These are phyloP conservation scores for Drosophila picticornis DNA, from an alignment of 2,888 invertebrate species.

Conservation along the genomic window DNA sequence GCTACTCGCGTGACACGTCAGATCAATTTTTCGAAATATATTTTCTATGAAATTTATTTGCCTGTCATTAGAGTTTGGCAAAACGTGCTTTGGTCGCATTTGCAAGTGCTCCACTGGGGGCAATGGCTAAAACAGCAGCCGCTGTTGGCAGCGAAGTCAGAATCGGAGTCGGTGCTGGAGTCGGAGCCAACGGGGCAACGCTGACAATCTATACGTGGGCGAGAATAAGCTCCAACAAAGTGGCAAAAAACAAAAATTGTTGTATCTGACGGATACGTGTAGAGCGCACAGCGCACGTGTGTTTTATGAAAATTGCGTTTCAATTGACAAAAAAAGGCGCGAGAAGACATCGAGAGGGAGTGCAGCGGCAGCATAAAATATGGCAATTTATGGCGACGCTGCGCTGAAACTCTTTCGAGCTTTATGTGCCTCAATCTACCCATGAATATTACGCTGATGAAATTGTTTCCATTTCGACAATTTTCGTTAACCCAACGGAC, in stretches of 20 bases:
- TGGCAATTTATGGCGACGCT: slow-evolving; percentile 70
- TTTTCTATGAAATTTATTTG: slow-evolving; percentile 83
- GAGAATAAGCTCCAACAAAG: slow-evolving; percentile 46
- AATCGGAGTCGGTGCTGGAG: background rate
- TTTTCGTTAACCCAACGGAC: slow-evolving; percentile 44
- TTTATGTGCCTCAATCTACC: slow-evolving; percentile 56
- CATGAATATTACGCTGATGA: slow-evolving; percentile 65
- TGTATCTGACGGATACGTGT: slow-evolving; percentile 56
- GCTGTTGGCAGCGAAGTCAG: slow-evolving; percentile 10
- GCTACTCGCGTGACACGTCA: slow-evolving; percentile 82
- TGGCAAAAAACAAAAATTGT: slow-evolving; percentile 35
- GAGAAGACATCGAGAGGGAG: slow-evolving; percentile 14
- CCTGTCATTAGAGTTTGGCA: slow-evolving; percentile 82
- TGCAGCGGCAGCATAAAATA: slow-evolving; percentile 73
- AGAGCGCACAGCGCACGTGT: slow-evolving; percentile 53
- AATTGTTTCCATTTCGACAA: slow-evolving; percentile 80
- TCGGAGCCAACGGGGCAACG: slow-evolving; percentile 7
- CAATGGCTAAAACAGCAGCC: slow-evolving; percentile 38
- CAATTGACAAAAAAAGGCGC: slow-evolving; percentile 67
- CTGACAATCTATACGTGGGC: slow-evolving; percentile 59
- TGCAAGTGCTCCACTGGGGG: slow-evolving; percentile 76
- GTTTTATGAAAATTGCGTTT: slow-evolving; percentile 81
- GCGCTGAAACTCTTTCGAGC: slow-evolving; percentile 59
- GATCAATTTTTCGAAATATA: slow-evolving; percentile 83
- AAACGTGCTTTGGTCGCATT: slow-evolving; percentile 78